These are phyloP conservation scores for Gnathonemus longibarbis DNA, from an alignment of 2,113 vertebrate genomes.

Conservation along the genomic window DNA sequence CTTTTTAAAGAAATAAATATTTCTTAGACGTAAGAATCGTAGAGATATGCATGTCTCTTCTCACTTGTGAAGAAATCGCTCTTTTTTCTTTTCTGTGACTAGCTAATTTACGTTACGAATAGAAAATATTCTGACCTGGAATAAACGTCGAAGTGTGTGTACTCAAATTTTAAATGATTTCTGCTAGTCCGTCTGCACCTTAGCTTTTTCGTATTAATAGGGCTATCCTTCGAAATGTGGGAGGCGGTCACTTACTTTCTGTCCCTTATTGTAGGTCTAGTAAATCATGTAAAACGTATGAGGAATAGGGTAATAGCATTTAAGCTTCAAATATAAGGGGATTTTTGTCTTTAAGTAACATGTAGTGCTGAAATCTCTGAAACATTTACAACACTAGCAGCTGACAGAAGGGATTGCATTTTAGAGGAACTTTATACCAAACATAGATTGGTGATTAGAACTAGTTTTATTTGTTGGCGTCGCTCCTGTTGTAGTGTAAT, in stretches of 20 bases:
- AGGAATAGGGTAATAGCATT: background rate
- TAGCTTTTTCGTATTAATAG: background rate
- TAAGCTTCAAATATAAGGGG: background rate
- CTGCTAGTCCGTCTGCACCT: background rate
- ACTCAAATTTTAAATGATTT: background rate
- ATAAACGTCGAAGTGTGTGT: background rate
- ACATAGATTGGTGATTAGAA: background rate
- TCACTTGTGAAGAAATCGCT: background rate
- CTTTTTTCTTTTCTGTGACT: background rate
- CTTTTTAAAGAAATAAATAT: background rate
- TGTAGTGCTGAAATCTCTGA: background rate
- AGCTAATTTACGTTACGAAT: background rate
- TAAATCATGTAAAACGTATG: background rate
- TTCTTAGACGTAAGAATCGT: background rate
- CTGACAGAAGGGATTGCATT: background rate
- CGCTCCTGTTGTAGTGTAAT: background rate
- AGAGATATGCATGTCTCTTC: background rate
- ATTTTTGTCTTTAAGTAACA: background rate
- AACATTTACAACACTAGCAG: background rate
- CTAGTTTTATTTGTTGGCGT: background rate
- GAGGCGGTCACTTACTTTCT: background rate
- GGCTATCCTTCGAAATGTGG: background rate
- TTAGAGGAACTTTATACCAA: background rate
- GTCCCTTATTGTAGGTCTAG: background rate
- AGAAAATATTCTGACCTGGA: background rate